Evolutionary conservation across 2,888 invertebrate genomes (phyloP).

Genomic region (Dryadula phaetusa): DNA sequence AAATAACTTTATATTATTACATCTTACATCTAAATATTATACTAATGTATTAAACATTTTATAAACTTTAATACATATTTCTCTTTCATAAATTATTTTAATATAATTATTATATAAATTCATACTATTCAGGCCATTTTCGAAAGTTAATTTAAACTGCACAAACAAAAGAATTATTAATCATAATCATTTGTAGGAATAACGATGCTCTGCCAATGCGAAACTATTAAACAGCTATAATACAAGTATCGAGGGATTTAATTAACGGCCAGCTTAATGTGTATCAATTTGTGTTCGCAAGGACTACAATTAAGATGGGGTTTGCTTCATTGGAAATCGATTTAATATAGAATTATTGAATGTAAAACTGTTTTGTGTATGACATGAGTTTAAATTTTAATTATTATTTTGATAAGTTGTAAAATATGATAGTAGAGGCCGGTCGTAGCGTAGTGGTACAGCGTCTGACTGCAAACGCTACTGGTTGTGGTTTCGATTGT

Average conservation of each 20-base stretch:
- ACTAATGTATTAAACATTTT: no score
- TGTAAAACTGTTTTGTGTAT: slow-evolving; percentile 3
- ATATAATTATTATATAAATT: no score
- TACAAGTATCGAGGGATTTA: slow-evolving; percentile 44
- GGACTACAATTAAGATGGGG: slow-evolving; percentile 46
- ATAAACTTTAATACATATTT: no score
- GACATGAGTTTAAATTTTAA: slow-evolving; percentile 15
- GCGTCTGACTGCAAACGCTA: no score
- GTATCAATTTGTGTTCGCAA: slow-evolving; percentile 47
- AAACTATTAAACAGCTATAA: slow-evolving; percentile 16
- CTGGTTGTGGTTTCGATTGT: no score
- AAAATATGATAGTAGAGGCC: neutral
- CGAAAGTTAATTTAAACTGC: neutral
- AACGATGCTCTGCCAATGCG: slow-evolving; percentile 9
- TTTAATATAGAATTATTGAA: slow-evolving; percentile 13
- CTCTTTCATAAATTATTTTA: no score
- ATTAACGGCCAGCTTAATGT: slow-evolving; percentile 48
- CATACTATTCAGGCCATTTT: neutral
- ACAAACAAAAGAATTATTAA: neutral
- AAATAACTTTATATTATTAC: no score
- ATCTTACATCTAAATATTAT: no score
- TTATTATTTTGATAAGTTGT: neutral
- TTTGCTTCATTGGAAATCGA: slow-evolving; percentile 14
- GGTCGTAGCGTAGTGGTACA: no score
- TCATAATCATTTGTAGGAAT: neutral